Conservation (phyloP, 2,113 vertebrate species). For the Campylomormyrus numenius region DNA sequence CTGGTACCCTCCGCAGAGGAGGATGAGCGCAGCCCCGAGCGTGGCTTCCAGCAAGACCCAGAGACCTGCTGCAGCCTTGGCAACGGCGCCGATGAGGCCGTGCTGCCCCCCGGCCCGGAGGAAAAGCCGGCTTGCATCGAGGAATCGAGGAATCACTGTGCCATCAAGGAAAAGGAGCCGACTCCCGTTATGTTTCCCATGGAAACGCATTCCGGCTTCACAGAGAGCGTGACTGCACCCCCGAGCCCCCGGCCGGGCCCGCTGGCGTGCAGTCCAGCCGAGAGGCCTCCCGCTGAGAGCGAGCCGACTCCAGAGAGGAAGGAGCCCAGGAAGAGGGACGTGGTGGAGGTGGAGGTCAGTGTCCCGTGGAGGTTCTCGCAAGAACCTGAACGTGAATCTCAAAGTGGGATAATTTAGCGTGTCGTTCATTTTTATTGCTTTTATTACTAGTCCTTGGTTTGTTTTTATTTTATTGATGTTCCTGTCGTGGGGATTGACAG, state of each 20-base stretch:
- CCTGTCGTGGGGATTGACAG: slow-evolving; percentile 20
- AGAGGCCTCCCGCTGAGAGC: slow-evolving; percentile 28
- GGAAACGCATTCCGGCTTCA: slow-evolving; percentile 80
- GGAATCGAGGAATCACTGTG: slow-evolving; percentile 52
- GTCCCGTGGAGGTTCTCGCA: too few relatives aligned
- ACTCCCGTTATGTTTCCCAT: slow-evolving; percentile 89
- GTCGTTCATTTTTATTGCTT: neutral
- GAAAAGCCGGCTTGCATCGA: slow-evolving; percentile 47
- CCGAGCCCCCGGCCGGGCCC: slow-evolving; percentile 53
- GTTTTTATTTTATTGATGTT: neutral
- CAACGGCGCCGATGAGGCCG: slow-evolving; percentile 17
- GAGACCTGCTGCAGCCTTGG: slow-evolving; percentile 49
- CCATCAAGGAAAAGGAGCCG: slow-evolving; percentile 55
- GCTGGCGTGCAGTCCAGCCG: slow-evolving; percentile 38
- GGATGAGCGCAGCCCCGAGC: slow-evolving; percentile 40
- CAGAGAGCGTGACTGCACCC: slow-evolving; percentile 61
- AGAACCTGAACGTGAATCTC: neutral
- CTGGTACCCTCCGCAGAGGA: slow-evolving; percentile 42
- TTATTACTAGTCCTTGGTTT: neutral
- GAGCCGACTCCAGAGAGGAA: slow-evolving; percentile 39
- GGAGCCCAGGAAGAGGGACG: slow-evolving; percentile 49
- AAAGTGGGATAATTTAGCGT: neutral
- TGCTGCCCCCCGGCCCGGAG: slow-evolving; percentile 23
- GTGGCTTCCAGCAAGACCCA: slow-evolving; percentile 38
- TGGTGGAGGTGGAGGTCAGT: slow-evolving; percentile 49